Base-by-base conservation (phyloP, 2,797 vertebrate genomes). In the Geotrypetes seraphini region DNA sequence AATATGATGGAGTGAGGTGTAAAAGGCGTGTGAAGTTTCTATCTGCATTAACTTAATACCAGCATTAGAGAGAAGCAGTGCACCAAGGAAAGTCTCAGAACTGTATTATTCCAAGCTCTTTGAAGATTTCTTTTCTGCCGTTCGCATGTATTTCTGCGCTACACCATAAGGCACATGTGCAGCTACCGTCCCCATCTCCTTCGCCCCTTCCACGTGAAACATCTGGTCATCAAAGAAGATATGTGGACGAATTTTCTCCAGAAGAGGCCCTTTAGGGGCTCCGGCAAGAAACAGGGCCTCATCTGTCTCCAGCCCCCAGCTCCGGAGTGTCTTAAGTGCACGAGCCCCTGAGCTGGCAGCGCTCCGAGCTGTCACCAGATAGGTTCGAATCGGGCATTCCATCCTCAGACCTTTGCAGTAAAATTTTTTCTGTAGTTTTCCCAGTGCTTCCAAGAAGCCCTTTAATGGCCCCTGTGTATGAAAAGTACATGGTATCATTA, bases 201-300 rank as follows among this genome's bases (percentile, higher is more conserved):
- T 83, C 2, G 94, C 95, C 1, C 93, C 92, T 21, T 96, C 87
- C 53, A 97, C 84, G 0, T 98, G 95, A 63, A 97, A 96, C 95
- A 97, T 97, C 81, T 98, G 94, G 67, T 97, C 94, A 0, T 98
- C 95, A 0, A 98, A 98, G 80, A 90, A 97, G 73, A 97, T 97
- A 72, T 98, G 93, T 0, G 95, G 95, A 6, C 88, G 68, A 59
- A 98, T 98, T 73, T 97, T 98, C 73, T 84, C 90, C 6, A 97
- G 75, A 69, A 98, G 85, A 0, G 95, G 95, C 2, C 90, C 95
- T 54, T 97, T 97, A 13, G 91, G 90, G 1, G 94, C 95, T 2
- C 95, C 95, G 0, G 95, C 95, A 4, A 98, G 78, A 53, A 98
- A 97, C 37, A 98, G 50, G 16, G 95, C 95, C 44, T 98, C 95